phyloP scores from a whole-genome alignment of 1,140 invertebrate genomes.

The Bombyx mandarina region DNA sequence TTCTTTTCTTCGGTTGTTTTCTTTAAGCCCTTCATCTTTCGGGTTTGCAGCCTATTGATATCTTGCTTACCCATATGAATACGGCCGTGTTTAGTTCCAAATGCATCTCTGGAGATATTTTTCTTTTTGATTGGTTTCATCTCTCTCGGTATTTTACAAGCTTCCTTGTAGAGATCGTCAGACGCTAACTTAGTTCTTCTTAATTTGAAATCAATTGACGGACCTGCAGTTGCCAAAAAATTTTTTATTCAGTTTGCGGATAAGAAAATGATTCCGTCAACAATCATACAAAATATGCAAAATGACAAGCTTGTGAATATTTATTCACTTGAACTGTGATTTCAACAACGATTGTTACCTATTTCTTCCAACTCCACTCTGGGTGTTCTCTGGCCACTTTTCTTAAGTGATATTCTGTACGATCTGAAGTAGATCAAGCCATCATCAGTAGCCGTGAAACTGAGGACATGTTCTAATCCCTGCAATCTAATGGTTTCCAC shows the following conservation, averaged over 20 bases:
- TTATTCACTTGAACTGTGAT: too few relatives aligned
- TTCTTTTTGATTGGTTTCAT: slow-evolving; percentile 89
- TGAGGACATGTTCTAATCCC: slow-evolving; percentile 93
- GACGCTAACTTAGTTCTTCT: slow-evolving; percentile 91
- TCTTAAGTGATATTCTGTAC: slow-evolving; percentile 92
- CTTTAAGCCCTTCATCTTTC: slow-evolving; percentile 94
- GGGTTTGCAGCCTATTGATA: slow-evolving; percentile 87
- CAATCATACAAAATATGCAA: too few relatives aligned
- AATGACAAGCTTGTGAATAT: too few relatives aligned
- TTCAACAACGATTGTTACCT: slow-evolving; percentile 57
- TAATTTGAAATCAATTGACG: slow-evolving; percentile 89
- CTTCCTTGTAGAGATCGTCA: slow-evolving; percentile 90
- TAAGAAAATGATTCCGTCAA: too few relatives aligned
- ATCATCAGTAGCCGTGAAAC: slow-evolving; percentile 85
- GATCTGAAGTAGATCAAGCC: slow-evolving; percentile 88
- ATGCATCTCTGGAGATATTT: slow-evolving; percentile 88
- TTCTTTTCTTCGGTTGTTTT: slow-evolving; percentile 80
- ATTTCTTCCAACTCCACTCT: slow-evolving; percentile 94
- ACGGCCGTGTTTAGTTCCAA: slow-evolving; percentile 91
- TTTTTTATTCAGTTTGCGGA: too few relatives aligned
- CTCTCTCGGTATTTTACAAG: slow-evolving; percentile 88
- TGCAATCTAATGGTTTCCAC: slow-evolving; percentile 86
- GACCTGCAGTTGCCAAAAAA: slow-evolving; percentile 70
- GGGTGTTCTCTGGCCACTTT: slow-evolving; percentile 89
- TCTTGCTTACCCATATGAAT: slow-evolving; percentile 95